Conservation (phyloP, 2,888 invertebrate species). For the Eupithecia pulchellata region DNA sequence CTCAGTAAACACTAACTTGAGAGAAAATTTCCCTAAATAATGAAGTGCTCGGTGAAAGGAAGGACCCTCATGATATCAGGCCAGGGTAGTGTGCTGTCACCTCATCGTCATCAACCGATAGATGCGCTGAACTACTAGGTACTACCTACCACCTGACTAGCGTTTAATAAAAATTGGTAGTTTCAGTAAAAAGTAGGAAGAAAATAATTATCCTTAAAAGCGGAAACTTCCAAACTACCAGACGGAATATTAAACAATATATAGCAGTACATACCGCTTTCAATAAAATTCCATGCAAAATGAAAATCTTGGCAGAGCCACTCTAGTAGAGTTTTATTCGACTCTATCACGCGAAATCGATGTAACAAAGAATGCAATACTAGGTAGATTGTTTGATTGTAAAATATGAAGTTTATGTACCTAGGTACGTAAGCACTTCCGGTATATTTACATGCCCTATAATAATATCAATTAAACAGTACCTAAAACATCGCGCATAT, state of each 20-base stretch:
- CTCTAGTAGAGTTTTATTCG: background rate
- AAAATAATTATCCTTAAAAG: background rate
- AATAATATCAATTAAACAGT: background rate
- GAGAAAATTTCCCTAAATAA: slow-evolving; percentile 6
- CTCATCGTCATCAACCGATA: background rate
- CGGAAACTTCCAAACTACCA: background rate
- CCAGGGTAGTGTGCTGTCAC: background rate
- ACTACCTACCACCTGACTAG: no score
- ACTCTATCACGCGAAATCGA: slow-evolving; percentile 8
- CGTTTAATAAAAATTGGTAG: no score
- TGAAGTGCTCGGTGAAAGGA: background rate
- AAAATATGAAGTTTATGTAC: no score
- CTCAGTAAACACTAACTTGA: slow-evolving; percentile 8
- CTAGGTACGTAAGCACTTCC: background rate
- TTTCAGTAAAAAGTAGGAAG: background rate
- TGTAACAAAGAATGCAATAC: background rate
- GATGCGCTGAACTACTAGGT: background rate
- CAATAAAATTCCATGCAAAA: background rate
- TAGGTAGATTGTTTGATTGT: no score
- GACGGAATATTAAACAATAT: background rate
- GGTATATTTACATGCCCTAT: background rate
- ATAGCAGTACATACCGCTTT: background rate
- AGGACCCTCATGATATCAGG: background rate
- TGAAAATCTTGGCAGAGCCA: background rate
- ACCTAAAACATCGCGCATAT: background rate